Evolutionary conservation across 2,113 vertebrate genomes (phyloP).

Genomic region (Grammomys dolichurus): DNA sequence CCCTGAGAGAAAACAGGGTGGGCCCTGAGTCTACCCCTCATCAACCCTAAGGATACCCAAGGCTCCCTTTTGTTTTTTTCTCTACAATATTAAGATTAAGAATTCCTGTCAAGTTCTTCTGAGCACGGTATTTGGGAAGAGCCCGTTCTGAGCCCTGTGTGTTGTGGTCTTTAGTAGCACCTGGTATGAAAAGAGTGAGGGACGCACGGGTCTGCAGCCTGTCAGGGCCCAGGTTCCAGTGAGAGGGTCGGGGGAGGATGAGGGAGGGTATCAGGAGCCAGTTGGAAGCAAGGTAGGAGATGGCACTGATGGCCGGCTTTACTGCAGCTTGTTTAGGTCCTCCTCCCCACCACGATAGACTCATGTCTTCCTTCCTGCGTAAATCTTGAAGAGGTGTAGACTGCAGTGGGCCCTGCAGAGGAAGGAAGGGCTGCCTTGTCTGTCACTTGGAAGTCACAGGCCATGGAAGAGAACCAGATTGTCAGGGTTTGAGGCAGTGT

Average conservation of each 20-base stretch:
- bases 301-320: constrained; percentile 34
- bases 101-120: background rate
- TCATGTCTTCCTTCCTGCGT: background rate
- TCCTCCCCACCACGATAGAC: background rate
- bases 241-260: constrained; percentile 62
- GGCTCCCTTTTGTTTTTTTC: background rate
- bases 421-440: constrained; percentile 17
- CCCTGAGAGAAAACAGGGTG: background rate
- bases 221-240: background rate
- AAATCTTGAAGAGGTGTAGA: background rate
- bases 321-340: constrained; percentile 26
- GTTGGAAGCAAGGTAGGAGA: constrained; percentile 66
- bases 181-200: background rate
- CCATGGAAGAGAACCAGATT: background rate
- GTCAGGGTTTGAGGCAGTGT: constrained; percentile 10
- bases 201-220: too few species aligned
- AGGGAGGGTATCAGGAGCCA: constrained; percentile 9
- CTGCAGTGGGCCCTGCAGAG: background rate
- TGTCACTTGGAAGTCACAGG: background rate
- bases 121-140: background rate
- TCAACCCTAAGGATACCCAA: background rate
- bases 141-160: background rate
- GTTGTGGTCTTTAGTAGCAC: background rate
- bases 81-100: background rate
- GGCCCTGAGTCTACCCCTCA: background rate